Evolutionary conservation across 2,888 invertebrate genomes (phyloP).

Genomic region (Scaptomyza reducta): DNA sequence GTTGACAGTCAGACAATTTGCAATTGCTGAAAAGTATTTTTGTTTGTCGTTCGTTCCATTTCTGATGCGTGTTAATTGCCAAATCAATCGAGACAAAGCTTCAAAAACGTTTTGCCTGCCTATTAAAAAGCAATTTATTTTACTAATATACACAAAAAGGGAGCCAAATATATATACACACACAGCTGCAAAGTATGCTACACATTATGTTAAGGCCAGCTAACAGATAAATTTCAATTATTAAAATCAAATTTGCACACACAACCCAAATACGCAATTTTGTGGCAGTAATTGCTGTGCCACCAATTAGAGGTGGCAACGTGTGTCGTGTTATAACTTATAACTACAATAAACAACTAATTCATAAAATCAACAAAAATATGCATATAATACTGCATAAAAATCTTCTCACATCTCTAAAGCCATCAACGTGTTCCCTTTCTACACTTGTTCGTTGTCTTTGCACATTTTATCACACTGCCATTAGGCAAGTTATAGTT

Average conservation of each 20-base stretch:
- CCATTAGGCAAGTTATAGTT: conserved; percentile 72
- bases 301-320: conserved; percentile 10
- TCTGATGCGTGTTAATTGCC: conserved; percentile 65
- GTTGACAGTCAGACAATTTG: conserved; percentile 63
- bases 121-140: conserved; percentile 74
- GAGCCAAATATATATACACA: neutral
- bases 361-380: too few relatives aligned
- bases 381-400: too few relatives aligned
- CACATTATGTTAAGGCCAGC: conserved; percentile 47
- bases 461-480: conserved; percentile 62
- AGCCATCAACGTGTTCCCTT: neutral
- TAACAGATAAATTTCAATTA: conserved; percentile 70
- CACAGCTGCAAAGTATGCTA: conserved; percentile 37
- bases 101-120: conserved; percentile 30
- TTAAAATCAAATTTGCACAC: conserved; percentile 76
- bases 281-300: conserved; percentile 13
- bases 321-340: conserved; percentile 3
- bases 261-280: conserved; percentile 2
- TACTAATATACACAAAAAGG: conserved; percentile 26
- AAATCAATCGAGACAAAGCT: conserved; percentile 63
- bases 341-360: too few relatives aligned
- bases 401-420: too few relatives aligned
- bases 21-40: conserved; percentile 65
- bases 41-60: conserved; percentile 32
- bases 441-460: neutral